A percentile compares a stretch with the other conserved stretches of the same genome.
These are phyloP conservation scores for Molanna angustata DNA, from an alignment of 2,888 invertebrate genomes.

Conservation along the genomic window DNA sequence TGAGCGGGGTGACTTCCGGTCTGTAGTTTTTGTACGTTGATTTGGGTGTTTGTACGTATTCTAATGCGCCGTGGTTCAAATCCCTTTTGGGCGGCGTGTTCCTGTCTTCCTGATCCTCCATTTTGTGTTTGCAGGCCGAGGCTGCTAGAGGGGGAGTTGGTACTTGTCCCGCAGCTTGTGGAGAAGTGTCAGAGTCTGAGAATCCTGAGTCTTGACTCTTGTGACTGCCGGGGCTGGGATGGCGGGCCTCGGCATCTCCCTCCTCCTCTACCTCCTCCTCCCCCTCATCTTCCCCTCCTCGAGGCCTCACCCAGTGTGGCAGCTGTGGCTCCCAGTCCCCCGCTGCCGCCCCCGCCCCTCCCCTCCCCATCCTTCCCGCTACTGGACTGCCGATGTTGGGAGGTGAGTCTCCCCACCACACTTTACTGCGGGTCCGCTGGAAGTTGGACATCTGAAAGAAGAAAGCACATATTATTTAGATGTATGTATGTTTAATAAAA, in stretches of 20 bases:
- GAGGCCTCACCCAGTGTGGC: conserved; percentile 49
- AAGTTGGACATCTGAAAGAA: conserved; percentile 63
- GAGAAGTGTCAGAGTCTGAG: conserved; percentile 71
- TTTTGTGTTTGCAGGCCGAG: background rate
- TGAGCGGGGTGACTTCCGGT: conserved; percentile 35
- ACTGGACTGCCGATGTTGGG: conserved; percentile 47
- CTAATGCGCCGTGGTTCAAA: conserved; percentile 7
- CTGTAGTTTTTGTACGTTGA: conserved; percentile 16
- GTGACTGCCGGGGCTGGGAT: conserved; percentile 61
- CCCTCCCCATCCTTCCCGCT: conserved; percentile 40
- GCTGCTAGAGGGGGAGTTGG: conserved; percentile 35
- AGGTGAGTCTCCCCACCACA: conserved; percentile 63
- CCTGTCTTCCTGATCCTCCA: conserved; percentile 35
- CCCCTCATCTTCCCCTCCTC: conserved; percentile 5
- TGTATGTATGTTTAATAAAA: too few species aligned
- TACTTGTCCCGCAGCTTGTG: conserved; percentile 50
- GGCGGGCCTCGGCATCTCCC: conserved; percentile 36
- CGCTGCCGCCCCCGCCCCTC: conserved; percentile 34
- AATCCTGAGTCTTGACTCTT: conserved; percentile 80
- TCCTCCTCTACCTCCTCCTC: conserved; percentile 18
- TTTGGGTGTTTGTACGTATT: conserved; percentile 23
- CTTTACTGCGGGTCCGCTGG: conserved; percentile 65
- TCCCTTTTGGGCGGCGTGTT: conserved; percentile 38
- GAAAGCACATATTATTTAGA: too few species aligned
- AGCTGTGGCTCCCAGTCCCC: conserved; percentile 54